Evolutionary conservation across 2,113 vertebrate genomes (phyloP), one percentile per base, ranked within the genome.

Genomic region (Ptilonorhynchus violaceus): DNA sequence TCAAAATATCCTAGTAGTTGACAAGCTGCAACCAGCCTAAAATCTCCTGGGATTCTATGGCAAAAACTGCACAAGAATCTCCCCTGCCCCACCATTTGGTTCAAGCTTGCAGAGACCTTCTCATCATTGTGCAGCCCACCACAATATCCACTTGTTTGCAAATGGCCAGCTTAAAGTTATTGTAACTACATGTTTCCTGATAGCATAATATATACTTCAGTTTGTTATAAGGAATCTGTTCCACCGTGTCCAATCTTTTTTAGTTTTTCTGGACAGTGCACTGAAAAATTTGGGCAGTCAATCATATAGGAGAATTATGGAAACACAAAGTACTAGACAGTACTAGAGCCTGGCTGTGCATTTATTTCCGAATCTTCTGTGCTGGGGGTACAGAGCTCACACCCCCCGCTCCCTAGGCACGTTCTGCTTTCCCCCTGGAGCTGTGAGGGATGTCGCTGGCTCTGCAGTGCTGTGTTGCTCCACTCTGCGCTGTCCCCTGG

Each of bases 401-500:
- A 6, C 6, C 17, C 7, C 8, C 1, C 0, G 6, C 35, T 30
- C 25, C 23, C 31, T 0, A 6, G 41, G n/a, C 42, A 14, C 44
- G 12, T 66, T 41, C 31, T 35, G 28, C 74, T 63, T 17, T 76
- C 11, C 8, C 25, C 9, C 28, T 6, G 1, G 21, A 14, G 22
- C 27, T 1, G 0, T 10, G 44, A 58, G 47, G 30, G 20, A 31
- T 0, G 3, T 2, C 4, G 3, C 8, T 7, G n/a, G 50, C 27
- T 15, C 46, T 9, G 8, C 30, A 9, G 31, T 1, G 12, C 39
- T 5, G 9, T 2, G 13, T 39, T 27, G 10, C 68, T 13, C 22
- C 17, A 3, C 35, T 35, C 30, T 7, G 10, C 5, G 23, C 69
- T 3, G 9, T 42, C 39, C 64, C 58, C 41, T 11, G 8, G 2